Conservation (phyloP, 2,113 vertebrate genomes). For the Colossoma macropomum region DNA sequence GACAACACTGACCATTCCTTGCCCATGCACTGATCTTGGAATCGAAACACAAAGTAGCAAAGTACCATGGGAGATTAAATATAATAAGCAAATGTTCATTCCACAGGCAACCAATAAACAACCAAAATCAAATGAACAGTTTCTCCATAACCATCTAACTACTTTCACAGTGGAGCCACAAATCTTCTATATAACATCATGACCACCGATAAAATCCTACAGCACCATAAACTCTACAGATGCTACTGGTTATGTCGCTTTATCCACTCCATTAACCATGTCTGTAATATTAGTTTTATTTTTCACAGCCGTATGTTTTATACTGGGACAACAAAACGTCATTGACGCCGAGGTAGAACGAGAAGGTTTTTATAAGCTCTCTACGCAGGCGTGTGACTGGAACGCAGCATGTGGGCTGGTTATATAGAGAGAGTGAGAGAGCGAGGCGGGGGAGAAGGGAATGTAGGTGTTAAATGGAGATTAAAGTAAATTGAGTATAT, state of each 20-base stretch:
- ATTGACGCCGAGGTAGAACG: neutral
- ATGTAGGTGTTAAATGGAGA: conserved; percentile 8
- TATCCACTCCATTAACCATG: neutral
- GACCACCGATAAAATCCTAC: neutral
- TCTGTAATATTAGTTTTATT: neutral
- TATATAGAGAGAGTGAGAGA: neutral
- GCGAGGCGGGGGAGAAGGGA: neutral
- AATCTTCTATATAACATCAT: neutral
- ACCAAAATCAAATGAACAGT: no score
- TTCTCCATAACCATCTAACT: neutral
- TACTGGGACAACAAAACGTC: neutral
- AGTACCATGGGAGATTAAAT: no score
- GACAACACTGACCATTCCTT: no score
- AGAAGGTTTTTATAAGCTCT: conserved; percentile 1
- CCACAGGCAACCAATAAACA: no score
- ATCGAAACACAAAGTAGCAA: no score
- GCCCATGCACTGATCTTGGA: no score
- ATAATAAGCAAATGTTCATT: no score
- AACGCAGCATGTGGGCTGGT: neutral
- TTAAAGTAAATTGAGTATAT: conserved; percentile 38
- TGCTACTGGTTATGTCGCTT: neutral
- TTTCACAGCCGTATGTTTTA: neutral
- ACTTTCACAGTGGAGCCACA: neutral
- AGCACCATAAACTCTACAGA: neutral
- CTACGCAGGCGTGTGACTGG: neutral